Base-by-base conservation (phyloP, 1,140 invertebrate species). In the Apis laboriosa region DNA sequence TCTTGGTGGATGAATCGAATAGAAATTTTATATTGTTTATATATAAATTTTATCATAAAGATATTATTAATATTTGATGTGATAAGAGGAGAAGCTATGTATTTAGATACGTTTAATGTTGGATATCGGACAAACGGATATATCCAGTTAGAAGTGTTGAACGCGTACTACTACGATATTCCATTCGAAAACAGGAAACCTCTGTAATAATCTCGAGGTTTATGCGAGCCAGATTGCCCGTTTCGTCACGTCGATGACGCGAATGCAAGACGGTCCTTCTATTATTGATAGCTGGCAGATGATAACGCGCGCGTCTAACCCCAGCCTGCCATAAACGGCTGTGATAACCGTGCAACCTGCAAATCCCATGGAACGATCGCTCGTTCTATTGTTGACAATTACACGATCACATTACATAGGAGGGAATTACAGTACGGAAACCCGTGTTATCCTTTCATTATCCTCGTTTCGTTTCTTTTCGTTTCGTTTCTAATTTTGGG, bases 271-370 rank as follows among this genome's bases (percentile, higher is more conserved):
- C 63, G 55, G 58, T n/a, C 43, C 64, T 80, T 86, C 63, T 70
- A 86, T 88, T 90, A 90, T 90, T 89, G 87, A 63, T 72, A 82
- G 67, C 80, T 75, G 19, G 67, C 28, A 17, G 72, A 80, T 87
- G 77, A 73, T 84, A 87, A 81, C 75, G 71, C 53, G 11, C 63
- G 51, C 56, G 61, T 82, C 70, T 77, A 43, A 72, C 17, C 13
- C 24, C n/a, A 34, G 53, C 60, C 21, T 56, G 56, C 34, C 72
- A 64, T 80, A 88, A 86, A 84, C 77, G 75, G 72, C 74, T 81
- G 61, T 77, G 74, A 73, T 79, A 82, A 87, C 73, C 66, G 72
- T 63, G 49, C 76, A 76, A 67, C 78, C 72, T 58, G 79, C 67
- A 83, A 89, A 89, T 86, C 81, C 79, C 49, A 66, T 24, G 68